Evolutionary conservation across 2,797 vertebrate species (phyloP), one percentile per base, ranked within the genome.

Genomic region (Falco rusticolus): DNA sequence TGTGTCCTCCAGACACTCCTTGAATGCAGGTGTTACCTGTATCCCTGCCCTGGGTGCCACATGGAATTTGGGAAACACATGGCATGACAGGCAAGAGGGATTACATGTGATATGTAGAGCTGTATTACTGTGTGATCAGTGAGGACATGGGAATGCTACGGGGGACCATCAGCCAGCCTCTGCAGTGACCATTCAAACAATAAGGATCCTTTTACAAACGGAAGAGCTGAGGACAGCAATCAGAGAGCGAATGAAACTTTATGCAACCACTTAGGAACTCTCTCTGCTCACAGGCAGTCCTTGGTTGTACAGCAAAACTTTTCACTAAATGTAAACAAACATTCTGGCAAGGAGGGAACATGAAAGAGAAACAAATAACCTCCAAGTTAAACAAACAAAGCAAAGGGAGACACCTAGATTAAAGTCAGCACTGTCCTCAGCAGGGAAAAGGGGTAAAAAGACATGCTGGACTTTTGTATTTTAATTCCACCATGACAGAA

Each of bases 321-420:
- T 31, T 34, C 82, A 71, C 48, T 72, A 74, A 77, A 64, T 29
- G 26, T 80, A 89, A 94, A 91, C 79, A 93, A 93, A 48, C n/a
- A 18, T 17, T 63, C 64, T 74, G 64, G 76, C 65, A 89, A 90
- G 82, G 75, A 93, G 50, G 68, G 75, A 70, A 84, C 26, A 26
- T 17, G 60, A 51, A 93, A 94, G 84, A 85, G 87, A 89, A 94
- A 93, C 78, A 94, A 96, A 91, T 43, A 96, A 63, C 37, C 57
- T 78, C 47, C 41, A 39, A 83, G 51, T 83, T 85, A 83, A 91
- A 94, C 60, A 96, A 96, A 85, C 60, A 83, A 34, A 83, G 82
- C 68, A 76, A 70, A 75, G 70, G 57, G 56, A 96, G 86, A 39
- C 33, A 64, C 45, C 75, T 76, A 17, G 50, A 63, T 66, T 31